A percentile compares a stretch with the other conserved stretches of the same genome.
phyloP scores from a whole-genome alignment of 2,888 invertebrate species.

The Leptopilina drosophilae region DNA sequence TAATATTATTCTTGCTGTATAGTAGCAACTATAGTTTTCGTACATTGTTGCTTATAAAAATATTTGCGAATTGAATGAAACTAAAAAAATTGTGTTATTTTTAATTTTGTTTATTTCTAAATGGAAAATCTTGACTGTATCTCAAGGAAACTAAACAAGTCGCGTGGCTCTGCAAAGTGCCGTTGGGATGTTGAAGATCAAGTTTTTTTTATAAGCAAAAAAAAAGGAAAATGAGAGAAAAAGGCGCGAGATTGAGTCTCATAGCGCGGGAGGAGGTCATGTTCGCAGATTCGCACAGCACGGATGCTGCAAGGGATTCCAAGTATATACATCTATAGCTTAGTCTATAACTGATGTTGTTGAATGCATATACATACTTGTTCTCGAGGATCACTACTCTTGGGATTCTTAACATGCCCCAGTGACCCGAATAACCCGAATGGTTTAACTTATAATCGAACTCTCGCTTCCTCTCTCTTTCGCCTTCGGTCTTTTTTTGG shows the following conservation, averaged over 20 bases:
- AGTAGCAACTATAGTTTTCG: too few relatives aligned
- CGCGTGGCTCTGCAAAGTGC: slow-evolving; percentile 41
- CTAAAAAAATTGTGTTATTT: too few relatives aligned
- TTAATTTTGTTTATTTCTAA: background rate
- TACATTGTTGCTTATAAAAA: too few relatives aligned
- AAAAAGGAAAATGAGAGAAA: background rate
- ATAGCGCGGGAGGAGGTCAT: slow-evolving; percentile 41
- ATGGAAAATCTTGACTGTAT: background rate
- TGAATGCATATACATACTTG: slow-evolving; percentile 8
- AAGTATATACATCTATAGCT: background rate
- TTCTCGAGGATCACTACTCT: slow-evolving; percentile 49
- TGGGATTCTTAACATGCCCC: slow-evolving; percentile 69
- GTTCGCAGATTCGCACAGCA: slow-evolving; percentile 51
- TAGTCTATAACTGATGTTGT: slow-evolving; percentile 38
- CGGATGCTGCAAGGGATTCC: slow-evolving; percentile 46
- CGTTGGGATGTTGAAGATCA: slow-evolving; percentile 30
- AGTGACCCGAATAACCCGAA: slow-evolving; percentile 73
- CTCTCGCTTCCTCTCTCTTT: slow-evolving; percentile 46
- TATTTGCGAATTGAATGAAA: too few relatives aligned
- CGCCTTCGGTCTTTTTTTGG: slow-evolving; percentile 13
- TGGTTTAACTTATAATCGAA: slow-evolving; percentile 62
- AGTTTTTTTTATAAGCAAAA: background rate
- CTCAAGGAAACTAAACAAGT: slow-evolving; percentile 9
- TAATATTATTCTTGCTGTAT: too few relatives aligned
- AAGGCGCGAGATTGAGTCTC: slow-evolving; percentile 38